A percentile compares a stretch with the other conserved stretches of the same genome.
These are phyloP conservation scores for Idaea aversata DNA, from an alignment of 2,888 invertebrate species.

Conservation along the genomic window DNA sequence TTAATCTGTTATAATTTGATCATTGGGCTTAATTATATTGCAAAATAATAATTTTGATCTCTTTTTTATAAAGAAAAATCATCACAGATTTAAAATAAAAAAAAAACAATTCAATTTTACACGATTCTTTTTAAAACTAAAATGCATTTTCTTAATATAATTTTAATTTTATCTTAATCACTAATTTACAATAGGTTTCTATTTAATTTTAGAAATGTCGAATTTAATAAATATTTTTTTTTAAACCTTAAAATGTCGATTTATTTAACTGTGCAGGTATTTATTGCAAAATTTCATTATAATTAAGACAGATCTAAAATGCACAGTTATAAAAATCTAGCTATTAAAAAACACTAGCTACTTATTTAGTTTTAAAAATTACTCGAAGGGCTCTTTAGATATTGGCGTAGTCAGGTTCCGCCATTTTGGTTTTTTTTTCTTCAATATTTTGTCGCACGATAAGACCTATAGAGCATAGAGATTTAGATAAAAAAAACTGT, in stretches of 20 bases:
- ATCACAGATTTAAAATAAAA: not conserved
- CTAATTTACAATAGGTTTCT: not conserved
- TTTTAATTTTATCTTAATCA: not conserved
- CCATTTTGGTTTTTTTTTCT: not conserved
- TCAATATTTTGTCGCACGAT: not conserved
- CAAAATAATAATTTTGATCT: not conserved
- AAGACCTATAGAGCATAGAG: not conserved
- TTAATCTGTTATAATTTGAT: not conserved
- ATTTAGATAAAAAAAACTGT: too few relatives aligned
- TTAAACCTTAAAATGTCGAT: not conserved
- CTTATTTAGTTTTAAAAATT: not conserved
- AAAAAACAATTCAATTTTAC: not conserved
- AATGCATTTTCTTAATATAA: not conserved
- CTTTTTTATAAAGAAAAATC: not conserved
- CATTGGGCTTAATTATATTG: not conserved
- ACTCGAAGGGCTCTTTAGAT: not conserved
- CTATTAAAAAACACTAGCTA: not conserved
- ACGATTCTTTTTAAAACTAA: not conserved
- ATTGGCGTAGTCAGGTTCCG: not conserved
- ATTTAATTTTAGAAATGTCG: not conserved
- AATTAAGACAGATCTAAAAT: not conserved
- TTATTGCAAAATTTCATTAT: not conserved
- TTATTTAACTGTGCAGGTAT: conserved; percentile 5
- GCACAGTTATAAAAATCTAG: conserved; percentile 1
- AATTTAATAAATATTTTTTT: not conserved